Base-by-base conservation (phyloP, 2,113 vertebrate genomes). In the Empidonax traillii region DNA sequence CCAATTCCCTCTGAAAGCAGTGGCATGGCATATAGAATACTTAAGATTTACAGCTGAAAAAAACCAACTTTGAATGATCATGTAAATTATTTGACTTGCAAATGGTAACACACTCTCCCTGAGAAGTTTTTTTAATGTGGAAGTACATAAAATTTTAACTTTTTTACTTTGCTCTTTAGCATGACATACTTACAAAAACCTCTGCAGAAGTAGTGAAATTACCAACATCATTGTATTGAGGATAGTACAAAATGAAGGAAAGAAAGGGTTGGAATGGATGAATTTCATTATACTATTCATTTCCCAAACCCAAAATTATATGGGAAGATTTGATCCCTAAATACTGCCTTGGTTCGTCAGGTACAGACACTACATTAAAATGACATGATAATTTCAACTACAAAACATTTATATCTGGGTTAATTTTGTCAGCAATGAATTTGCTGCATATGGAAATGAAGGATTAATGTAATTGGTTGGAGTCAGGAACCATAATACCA, bases 1-100 rank as follows among this genome's bases (percentile, higher is more conserved):
- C 91, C 84, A 96, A 93, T 98, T 97, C 86, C 31, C 65, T 96
- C 67, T 85, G 88, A 96, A 95, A 96, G 69, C 12, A 3, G 71
- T 94, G 69, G 73, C 66, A 88, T 44, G 19, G 61, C 51, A 67
- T 37, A 76, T 41, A 56, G 58, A 94, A 81, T 84, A 73, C 52
- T 86, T 58, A 90, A 90, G 53, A 75, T 72, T 93, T 83, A 73
- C 15, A 87, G 72, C 21, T 52, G 53, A 43, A 94, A 84, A 92
- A 92, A 13, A 3, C 7, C 31, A 65, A 43, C 12, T 66, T 73
- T 62, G 91, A 84, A 74, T 41, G 46, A 92, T 83, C 27, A 30
- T 14, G 30, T 35, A 82, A 72, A 46, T 80, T 37, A 73, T 87
- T 85, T 88, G 53, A 78, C 77, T 97, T 85, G 37, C 66, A 76